A percentile compares a stretch with the other conserved stretches of the same genome.
Conservation (phyloP, 2,797 vertebrate genomes). For the Eupleurogrammus muticus region DNA sequence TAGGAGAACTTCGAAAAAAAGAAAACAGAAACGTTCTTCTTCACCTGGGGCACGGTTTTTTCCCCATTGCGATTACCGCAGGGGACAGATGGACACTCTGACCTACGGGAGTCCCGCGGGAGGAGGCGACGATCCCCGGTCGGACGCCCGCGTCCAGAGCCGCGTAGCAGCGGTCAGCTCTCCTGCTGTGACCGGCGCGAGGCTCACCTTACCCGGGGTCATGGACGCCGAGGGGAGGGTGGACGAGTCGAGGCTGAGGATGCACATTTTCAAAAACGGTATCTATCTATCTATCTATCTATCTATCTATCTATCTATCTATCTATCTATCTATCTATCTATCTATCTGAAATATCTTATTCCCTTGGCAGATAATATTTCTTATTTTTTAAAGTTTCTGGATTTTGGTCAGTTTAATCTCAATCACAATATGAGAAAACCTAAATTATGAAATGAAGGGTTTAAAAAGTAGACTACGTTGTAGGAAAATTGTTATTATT, state of each 20-base stretch:
- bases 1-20: no score
- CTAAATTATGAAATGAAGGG: no score
- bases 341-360: no score
- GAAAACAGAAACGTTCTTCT: constrained; percentile 2
- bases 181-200: constrained; percentile 51
- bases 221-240: constrained; percentile 87
- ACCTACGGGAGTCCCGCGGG: constrained; percentile 1
- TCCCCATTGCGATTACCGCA: neutral
- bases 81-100: constrained; percentile 42
- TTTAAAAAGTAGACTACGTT: no score
- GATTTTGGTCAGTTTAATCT: no score
- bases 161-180: constrained; percentile 64
- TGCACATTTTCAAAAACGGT: constrained; percentile 86
- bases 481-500: no score
- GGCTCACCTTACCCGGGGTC: constrained; percentile 80
- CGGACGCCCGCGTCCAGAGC: constrained; percentile 20
- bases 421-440: no score
- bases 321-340: constrained; percentile 17
- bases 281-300: constrained; percentile 15
- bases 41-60: constrained; percentile 30
- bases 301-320: constrained; percentile 7
- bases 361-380: no score
- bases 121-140: neutral
- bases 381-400: no score
- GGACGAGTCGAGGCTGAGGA: constrained; percentile 85